Evolutionary conservation across 2,113 vertebrate genomes (phyloP).

Genomic region (Stigmatopora nigra): DNA sequence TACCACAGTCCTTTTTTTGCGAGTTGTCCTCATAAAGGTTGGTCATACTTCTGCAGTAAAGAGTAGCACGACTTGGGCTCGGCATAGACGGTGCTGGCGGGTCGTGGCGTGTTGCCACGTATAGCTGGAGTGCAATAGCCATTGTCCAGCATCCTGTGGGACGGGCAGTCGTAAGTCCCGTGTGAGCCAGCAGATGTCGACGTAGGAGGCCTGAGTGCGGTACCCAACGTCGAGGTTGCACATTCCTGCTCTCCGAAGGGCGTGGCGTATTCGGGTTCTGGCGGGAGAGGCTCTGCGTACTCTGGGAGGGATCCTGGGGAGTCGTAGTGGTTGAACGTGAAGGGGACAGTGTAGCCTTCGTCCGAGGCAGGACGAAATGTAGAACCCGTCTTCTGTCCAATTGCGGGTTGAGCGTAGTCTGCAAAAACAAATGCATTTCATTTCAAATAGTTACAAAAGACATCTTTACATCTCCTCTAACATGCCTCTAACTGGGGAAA

Average conservation of each 20-base stretch:
- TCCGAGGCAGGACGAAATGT: constrained; percentile 72
- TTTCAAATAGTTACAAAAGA: not conserved
- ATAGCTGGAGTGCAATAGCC: constrained; percentile 63
- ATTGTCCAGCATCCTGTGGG: constrained; percentile 52
- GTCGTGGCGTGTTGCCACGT: constrained; percentile 7
- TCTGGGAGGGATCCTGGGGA: constrained; percentile 70
- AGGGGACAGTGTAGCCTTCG: constrained; percentile 74
- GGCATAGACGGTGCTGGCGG: constrained; percentile 34
- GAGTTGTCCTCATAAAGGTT: constrained; percentile 55
- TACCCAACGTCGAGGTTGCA: not conserved
- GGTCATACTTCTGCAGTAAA: constrained; percentile 54
- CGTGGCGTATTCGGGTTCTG: constrained; percentile 78
- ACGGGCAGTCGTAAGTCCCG: constrained; percentile 65
- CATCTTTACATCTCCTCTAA: not conserved
- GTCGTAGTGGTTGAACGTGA: constrained; percentile 72
- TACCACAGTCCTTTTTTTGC: not conserved
- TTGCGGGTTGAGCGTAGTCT: constrained; percentile 79
- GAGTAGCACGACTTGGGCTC: constrained; percentile 47
- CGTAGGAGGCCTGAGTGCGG: not conserved
- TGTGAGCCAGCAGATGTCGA: constrained; percentile 2
- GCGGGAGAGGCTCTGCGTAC: constrained; percentile 74
- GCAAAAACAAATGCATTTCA: constrained; percentile 6
- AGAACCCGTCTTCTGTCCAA: constrained; percentile 64
- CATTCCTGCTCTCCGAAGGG: constrained; percentile 41
- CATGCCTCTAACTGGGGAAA: not conserved